Evolutionary conservation across 53 echinoderm and acorn worm species (phyloP).

Genomic region (Paelopatides confundens): DNA sequence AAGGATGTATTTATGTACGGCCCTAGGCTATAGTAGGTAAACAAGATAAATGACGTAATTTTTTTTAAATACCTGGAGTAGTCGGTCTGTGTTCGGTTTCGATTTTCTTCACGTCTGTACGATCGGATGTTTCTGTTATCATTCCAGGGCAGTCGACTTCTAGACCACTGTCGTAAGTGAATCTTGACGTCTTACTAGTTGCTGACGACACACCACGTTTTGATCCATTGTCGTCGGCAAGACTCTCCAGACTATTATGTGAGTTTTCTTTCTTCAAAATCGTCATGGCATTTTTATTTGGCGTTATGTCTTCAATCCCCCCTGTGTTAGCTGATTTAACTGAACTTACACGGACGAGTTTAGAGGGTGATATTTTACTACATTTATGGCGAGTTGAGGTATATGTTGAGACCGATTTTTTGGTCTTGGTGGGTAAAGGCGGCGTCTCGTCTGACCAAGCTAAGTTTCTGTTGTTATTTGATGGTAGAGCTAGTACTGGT

Average conservation of each 20-base stretch:
- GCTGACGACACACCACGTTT: constrained; percentile 86
- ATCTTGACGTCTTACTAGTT: constrained; percentile 78
- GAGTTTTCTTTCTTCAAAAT: constrained; percentile 61
- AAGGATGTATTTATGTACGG: too few species aligned
- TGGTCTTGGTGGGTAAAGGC: neutral
- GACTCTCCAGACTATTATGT: constrained; percentile 61
- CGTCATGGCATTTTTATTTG: constrained; percentile 46
- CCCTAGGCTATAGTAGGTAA: too few species aligned
- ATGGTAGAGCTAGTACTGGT: constrained; percentile 23
- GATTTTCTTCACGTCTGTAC: constrained; percentile 34
- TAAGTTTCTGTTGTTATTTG: constrained; percentile 27
- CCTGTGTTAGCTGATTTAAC: neutral
- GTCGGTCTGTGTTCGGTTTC: constrained; percentile 61
- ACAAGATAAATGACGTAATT: too few species aligned
- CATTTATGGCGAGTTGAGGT: constrained; percentile 23
- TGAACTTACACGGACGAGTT: constrained; percentile 52
- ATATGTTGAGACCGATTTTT: constrained; percentile 9
- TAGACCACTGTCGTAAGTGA: constrained; percentile 87
- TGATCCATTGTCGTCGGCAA: neutral
- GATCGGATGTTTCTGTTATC: constrained; percentile 84
- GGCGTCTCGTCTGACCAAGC: constrained; percentile 56
- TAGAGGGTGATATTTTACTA: constrained; percentile 41
- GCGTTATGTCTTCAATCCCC: neutral
- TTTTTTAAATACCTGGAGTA: constrained; percentile 99
- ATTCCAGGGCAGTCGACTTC: constrained; percentile 83